Conservation (phyloP, 2,888 invertebrate species). For the Gymnocheta viridis region DNA sequence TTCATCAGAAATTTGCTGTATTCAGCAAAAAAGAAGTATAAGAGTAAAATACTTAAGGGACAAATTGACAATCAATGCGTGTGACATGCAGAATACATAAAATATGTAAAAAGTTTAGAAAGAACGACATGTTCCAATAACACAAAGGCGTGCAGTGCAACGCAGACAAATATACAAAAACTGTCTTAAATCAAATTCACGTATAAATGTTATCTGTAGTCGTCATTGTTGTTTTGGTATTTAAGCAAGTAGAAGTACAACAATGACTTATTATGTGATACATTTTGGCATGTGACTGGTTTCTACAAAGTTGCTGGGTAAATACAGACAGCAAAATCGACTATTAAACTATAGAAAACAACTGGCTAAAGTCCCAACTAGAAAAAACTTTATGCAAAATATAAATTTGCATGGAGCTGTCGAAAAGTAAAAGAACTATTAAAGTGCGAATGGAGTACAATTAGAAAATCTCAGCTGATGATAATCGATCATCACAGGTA, state of each 20-base stretch:
- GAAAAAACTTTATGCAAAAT: too few relatives aligned
- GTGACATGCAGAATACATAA: background rate
- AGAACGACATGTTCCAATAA: background rate
- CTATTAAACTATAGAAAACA: too few relatives aligned
- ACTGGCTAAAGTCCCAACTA: too few relatives aligned
- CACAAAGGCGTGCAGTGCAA: background rate
- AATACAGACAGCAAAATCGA: too few relatives aligned
- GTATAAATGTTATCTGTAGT: background rate
- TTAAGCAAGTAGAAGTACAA: background rate
- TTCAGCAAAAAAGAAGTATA: conserved; percentile 14
- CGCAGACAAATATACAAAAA: background rate
- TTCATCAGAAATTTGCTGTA: conserved; percentile 27
- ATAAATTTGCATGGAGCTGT: too few relatives aligned
- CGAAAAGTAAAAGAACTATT: too few relatives aligned
- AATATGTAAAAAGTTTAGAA: background rate
- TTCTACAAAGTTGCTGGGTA: background rate
- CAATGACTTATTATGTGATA: background rate
- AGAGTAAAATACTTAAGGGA: background rate
- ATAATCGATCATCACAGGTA: too few relatives aligned
- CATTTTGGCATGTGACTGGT: background rate
- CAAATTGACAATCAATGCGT: conserved; percentile 51
- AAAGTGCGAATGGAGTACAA: too few relatives aligned
- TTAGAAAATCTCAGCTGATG: too few relatives aligned
- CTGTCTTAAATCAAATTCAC: background rate
- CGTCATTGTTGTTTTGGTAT: background rate